phyloP scores from a whole-genome alignment of 2,888 invertebrate species.

The Eupithecia insigniata region DNA sequence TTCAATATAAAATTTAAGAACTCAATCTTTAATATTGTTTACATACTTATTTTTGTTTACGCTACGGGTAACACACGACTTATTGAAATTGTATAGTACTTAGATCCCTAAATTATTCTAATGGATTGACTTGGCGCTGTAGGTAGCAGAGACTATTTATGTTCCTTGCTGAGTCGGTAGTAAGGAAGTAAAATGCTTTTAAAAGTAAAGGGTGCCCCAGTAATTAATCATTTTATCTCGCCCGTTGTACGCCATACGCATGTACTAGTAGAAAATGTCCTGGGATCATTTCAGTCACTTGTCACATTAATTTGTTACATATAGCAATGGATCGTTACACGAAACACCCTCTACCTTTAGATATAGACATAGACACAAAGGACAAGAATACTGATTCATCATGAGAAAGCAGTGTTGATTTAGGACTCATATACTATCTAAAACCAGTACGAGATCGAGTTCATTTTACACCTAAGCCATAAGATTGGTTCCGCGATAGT shows the following conservation, averaged over 20 bases:
- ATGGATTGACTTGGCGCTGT: no score
- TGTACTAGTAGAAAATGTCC: neutral
- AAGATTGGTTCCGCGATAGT: no score
- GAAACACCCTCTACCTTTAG: neutral
- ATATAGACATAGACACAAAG: constrained; percentile 41
- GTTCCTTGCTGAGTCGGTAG: no score
- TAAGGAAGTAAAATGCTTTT: no score
- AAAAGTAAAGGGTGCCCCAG: no score
- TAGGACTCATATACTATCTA: constrained; percentile 28
- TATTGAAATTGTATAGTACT: neutral
- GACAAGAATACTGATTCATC: constrained; percentile 52
- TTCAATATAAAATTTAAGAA: no score
- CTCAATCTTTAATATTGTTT: no score
- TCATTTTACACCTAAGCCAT: neutral
- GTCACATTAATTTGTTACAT: neutral
- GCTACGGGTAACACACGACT: no score
- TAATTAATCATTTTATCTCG: neutral
- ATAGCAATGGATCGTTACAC: neutral
- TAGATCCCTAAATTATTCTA: no score
- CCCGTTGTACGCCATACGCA: neutral
- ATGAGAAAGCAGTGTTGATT: constrained; percentile 48
- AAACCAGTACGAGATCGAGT: neutral
- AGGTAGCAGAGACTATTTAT: no score
- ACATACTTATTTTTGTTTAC: no score
- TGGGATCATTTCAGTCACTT: neutral